Evolutionary conservation across 2,113 vertebrate genomes (phyloP).

Genomic region (Silurus meridionalis): DNA sequence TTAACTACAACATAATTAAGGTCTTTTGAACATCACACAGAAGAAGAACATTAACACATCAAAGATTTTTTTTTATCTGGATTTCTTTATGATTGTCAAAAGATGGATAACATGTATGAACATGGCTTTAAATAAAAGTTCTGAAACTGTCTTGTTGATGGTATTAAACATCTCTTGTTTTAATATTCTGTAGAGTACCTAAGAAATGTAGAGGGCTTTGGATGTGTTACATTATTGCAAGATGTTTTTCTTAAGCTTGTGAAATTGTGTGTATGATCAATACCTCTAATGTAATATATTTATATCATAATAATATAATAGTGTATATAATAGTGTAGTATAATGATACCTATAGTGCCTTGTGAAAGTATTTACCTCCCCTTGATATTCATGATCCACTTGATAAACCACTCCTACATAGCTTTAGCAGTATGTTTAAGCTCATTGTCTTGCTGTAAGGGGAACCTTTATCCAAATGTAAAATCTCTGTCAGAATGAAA

Average conservation of each 20-base stretch:
- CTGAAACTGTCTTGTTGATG: not conserved
- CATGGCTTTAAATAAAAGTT: not conserved
- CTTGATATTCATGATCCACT: too few relatives aligned
- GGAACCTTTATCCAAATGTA: too few relatives aligned
- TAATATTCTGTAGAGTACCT: slow-evolving; percentile 11
- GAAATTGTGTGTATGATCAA: not conserved
- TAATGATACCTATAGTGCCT: too few relatives aligned
- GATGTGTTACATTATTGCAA: not conserved
- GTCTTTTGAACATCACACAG: slow-evolving; percentile 7
- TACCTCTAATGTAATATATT: not conserved
- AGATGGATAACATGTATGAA: not conserved
- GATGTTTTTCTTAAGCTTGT: not conserved
- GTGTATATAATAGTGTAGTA: too few relatives aligned
- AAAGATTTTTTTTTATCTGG: not conserved
- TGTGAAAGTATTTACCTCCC: too few relatives aligned
- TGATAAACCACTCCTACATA: too few relatives aligned
- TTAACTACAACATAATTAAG: not conserved
- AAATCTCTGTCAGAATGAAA: too few relatives aligned
- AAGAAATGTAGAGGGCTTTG: slow-evolving; percentile 8
- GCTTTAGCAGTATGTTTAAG: too few relatives aligned
- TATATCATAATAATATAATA: too few relatives aligned
- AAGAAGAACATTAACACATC: slow-evolving; percentile 1
- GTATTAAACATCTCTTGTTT: not conserved
- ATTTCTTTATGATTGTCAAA: not conserved
- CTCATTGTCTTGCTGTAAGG: too few relatives aligned